Conservation (phyloP, 2,113 vertebrate species). For the Oncorhynchus tshawytscha region DNA sequence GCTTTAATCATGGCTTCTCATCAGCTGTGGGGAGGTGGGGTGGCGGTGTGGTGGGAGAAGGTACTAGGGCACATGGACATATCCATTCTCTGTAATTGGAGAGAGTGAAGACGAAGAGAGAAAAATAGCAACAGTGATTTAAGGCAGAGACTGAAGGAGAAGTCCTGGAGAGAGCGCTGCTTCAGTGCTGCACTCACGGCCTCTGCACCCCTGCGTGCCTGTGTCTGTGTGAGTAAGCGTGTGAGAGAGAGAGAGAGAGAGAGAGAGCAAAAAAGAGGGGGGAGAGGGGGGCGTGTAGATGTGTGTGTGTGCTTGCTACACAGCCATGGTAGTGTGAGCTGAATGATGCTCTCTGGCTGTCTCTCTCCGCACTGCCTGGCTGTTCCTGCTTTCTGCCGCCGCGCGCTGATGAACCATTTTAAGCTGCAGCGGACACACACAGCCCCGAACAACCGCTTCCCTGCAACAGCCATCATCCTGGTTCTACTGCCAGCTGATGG, state of each 20-base stretch:
- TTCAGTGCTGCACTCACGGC: slow-evolving; percentile 2
- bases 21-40: slow-evolving; percentile 44
- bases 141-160: slow-evolving; percentile 34
- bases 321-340: slow-evolving; percentile 73
- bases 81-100: slow-evolving; percentile 71
- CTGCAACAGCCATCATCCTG: slow-evolving; percentile 47
- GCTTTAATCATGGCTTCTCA: slow-evolving; percentile 54
- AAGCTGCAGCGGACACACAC: slow-evolving; percentile 51
- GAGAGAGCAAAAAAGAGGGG: background rate
- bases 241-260: slow-evolving; percentile 3
- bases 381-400: slow-evolving; percentile 73
- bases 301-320: slow-evolving; percentile 71
- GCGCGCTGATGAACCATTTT: slow-evolving; percentile 75
- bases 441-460: slow-evolving; percentile 9
- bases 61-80: slow-evolving; percentile 48
- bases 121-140: slow-evolving; percentile 52
- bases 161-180: slow-evolving; percentile 4
- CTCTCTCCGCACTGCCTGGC: slow-evolving; percentile 60
- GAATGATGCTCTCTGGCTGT: slow-evolving; percentile 67
- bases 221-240: slow-evolving; percentile 20
- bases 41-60: slow-evolving; percentile 16
- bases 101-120: slow-evolving; percentile 34
- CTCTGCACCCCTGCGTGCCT: slow-evolving; percentile 16
- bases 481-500: slow-evolving; percentile 51
- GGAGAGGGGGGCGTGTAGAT: slow-evolving; percentile 61